phyloP scores from a whole-genome alignment of 2,797 vertebrate species.

The Naso thynnoides region DNA sequence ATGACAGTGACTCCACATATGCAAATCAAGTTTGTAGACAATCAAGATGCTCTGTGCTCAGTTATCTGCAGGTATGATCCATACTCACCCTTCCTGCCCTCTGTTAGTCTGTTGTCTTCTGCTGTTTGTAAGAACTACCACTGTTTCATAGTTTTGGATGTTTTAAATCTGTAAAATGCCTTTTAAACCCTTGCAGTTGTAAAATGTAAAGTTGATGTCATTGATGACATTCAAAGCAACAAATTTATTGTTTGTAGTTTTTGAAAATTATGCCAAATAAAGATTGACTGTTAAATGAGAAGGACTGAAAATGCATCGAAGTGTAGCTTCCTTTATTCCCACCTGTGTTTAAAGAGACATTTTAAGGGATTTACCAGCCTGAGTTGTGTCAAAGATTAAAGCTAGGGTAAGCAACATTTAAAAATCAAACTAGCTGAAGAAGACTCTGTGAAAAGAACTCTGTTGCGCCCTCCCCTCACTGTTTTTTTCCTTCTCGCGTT shows the following conservation, averaged over 20 bases:
- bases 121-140: constrained; percentile 40
- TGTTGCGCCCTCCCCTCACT: too few relatives aligned
- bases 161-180: constrained; percentile 42
- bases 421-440: too few relatives aligned
- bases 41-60: constrained; percentile 22
- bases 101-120: constrained; percentile 30
- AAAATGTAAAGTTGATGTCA: constrained; percentile 45
- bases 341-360: not conserved
- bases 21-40: constrained; percentile 53
- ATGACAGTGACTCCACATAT: constrained; percentile 49
- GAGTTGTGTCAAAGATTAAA: too few relatives aligned
- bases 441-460: too few relatives aligned
- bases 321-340: not conserved
- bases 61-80: constrained; percentile 3
- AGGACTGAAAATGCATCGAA: not conserved
- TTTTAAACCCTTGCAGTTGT: constrained; percentile 59
- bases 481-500: too few relatives aligned
- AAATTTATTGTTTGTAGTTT: constrained; percentile 61
- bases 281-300: constrained; percentile 62
- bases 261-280: constrained; percentile 75
- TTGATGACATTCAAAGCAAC: constrained; percentile 46
- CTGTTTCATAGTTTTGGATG: constrained; percentile 32
- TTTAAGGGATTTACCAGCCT: not conserved
- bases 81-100: not conserved
- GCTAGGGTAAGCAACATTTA: too few relatives aligned